Conservation (phyloP, 2,113 vertebrate genomes). For the Rhabdomys dilectus region DNA sequence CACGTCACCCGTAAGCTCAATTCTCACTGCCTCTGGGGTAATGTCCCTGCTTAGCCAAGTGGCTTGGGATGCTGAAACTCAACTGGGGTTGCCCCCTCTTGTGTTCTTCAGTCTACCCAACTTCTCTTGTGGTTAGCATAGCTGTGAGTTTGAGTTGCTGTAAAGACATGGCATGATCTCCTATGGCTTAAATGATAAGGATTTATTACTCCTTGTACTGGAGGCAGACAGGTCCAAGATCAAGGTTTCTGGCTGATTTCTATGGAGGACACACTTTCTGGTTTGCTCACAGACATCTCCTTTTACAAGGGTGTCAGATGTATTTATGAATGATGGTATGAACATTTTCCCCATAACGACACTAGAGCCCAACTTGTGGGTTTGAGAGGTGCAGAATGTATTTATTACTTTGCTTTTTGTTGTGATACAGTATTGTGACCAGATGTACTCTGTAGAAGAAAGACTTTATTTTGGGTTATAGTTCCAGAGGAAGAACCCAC, state of each 20-base stretch:
- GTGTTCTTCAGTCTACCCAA: not conserved
- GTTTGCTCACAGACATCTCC: not conserved
- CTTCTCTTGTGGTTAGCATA: not conserved
- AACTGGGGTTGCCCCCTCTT: not conserved
- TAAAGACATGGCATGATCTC: not conserved
- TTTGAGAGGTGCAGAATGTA: no score
- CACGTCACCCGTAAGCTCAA: not conserved
- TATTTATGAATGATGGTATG: not conserved
- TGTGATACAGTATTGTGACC: not conserved
- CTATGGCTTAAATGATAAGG: not conserved
- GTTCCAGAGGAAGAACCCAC: not conserved
- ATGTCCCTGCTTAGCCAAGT: rapidly evolving
- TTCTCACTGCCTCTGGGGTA: not conserved
- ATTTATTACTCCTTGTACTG: not conserved
- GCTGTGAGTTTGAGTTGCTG: not conserved
- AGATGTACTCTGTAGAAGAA: not conserved
- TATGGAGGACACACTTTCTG: not conserved
- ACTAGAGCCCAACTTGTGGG: not conserved
- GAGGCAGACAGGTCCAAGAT: not conserved
- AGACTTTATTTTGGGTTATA: not conserved
- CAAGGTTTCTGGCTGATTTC: not conserved
- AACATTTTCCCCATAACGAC: no score
- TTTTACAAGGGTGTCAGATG: not conserved
- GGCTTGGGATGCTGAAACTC: not conserved
- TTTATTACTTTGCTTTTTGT: not conserved